Base-by-base conservation (phyloP, 2,797 vertebrate species). In the Tauraco hartlaubi region DNA sequence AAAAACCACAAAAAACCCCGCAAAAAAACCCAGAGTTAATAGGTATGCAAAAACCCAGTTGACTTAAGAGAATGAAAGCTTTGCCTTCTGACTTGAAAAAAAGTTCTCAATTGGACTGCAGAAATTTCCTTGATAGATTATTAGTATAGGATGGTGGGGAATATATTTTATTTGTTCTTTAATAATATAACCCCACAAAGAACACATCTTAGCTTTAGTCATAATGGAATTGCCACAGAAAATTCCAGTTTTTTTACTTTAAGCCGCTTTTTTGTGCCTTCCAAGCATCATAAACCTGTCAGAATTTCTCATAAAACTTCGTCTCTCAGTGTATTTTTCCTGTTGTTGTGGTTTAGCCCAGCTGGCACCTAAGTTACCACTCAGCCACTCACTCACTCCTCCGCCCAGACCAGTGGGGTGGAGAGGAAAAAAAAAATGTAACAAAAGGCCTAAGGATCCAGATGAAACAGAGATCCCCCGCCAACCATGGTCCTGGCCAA, bases 1-100 rank as follows among this genome's bases (percentile, higher is more conserved):
- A 44, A 37, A 19, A 44, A 13, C 39, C 39, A 31, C 21, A 29
- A 52, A 52, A 17, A 29, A 29, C 16, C 15, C 39, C 39, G 15
- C 23, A 31, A 52, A 71, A 31, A 7, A 15, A 39, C 8, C 16
- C 10, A 23, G 12, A 41, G 35, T 35, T 35, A 56, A 71, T 4
- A 8, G 12, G 15, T 46, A 31, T 23, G 41, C 5, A 56, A 71
- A 44, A 41, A 5, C 0, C 0, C 37, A 46, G 5, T 0, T 46
- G 37, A 28, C 37, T 63, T 17, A 78, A 43, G 19, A 25, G 10
- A 63, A 44, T 9, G 3, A 52, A 58, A 54, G 19, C 15, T 82
- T 62, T 76, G 64, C 35, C 25, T 56, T 44, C 25, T 51, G 16
- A 67, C 35, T 62, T 9, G 29, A 23, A 33, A 59, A 41, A 43